Evolutionary conservation across 1,140 invertebrate species (phyloP).

Genomic region (Hycleus phaleratus): DNA sequence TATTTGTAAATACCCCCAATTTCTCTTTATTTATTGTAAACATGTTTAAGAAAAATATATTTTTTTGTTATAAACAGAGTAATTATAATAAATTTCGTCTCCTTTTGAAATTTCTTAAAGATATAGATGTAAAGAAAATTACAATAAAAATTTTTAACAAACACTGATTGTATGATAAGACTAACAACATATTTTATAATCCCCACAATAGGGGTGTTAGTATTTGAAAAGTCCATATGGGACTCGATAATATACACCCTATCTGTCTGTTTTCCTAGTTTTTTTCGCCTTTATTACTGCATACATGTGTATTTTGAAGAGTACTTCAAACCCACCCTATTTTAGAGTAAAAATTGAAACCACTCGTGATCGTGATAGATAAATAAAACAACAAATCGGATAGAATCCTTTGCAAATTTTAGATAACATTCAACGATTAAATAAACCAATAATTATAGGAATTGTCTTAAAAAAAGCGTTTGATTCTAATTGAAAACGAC

Average conservation of each 20-base stretch:
- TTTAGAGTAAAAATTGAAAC: slow-evolving; percentile 19
- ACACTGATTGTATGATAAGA: not conserved
- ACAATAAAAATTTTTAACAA: slow-evolving; percentile 21
- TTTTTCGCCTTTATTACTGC: no score
- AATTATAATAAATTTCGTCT: not conserved
- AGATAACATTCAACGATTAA: no score
- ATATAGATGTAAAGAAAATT: slow-evolving; percentile 24
- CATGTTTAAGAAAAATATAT: not conserved
- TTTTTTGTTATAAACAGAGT: not conserved
- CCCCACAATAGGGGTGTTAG: not conserved
- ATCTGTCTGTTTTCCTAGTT: not conserved
- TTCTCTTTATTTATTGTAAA: not conserved
- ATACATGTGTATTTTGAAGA: not conserved
- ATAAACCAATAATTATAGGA: not conserved
- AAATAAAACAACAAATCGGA: slow-evolving; percentile 18
- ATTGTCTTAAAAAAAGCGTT: slow-evolving; percentile 14
- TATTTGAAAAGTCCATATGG: slow-evolving; percentile 14
- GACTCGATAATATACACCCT: slow-evolving; percentile 17
- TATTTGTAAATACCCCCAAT: slow-evolving; percentile 4
- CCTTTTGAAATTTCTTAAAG: slow-evolving; percentile 23
- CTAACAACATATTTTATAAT: slow-evolving; percentile 3
- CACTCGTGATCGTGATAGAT: slow-evolving; percentile 22
- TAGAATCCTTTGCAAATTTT: not conserved
- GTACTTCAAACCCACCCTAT: slow-evolving; percentile 21
- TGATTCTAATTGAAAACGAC: slow-evolving; percentile 26